Evolutionary conservation across 2,113 vertebrate species (phyloP), one percentile per base, ranked within the genome.

Genomic region (Xenopus borealis): DNA sequence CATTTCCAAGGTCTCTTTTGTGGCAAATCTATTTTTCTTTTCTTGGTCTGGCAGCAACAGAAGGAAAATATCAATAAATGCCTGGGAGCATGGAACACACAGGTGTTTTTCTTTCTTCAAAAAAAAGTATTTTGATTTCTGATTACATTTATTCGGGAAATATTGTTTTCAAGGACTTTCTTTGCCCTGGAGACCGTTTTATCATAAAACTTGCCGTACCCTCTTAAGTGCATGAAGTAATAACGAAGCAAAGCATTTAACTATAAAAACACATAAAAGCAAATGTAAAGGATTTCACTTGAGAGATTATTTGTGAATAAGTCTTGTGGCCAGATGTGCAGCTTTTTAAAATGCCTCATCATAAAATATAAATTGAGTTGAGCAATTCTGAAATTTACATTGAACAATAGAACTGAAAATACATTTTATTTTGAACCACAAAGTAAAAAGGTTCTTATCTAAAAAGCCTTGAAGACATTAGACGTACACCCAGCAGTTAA

Each of bases 401-500:
- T 46, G 12, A 46, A 66, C 33, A 46, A 67, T 50, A 52, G 40
- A 67, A 66, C 10, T 23, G 46, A 50, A 67, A 16, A 50, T 52
- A n/a, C 14, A 20, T 67, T 67, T 67, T 67, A 55, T 81, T 70
- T 47, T 76, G 83, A 86, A 78, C 81, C 83, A 85, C 80, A 66
- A 72, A 75, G 81, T 82, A 79, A 81, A 40, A 82, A 80, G 72
- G 81, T 83, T 72, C 84, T 87, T 87, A 83, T 88, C 82, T 85
- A 63, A 81, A 79, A 74, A 83, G 82, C 82, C 84, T 85, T 84
- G 78, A 84, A 87, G 83, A 86, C 80, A 81, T 84, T 82, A 84
- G 84, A 79, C 86, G 86, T 84, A 81, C 80, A 83, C 84, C 81
- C 84, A 79, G 82, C 85, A 86, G 84, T 88, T 86, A 86, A 88